Percentiles rank a stretch among this genome's conserved stretches.
phyloP scores from a whole-genome alignment of 2,888 invertebrate genomes.

The Drepana falcataria region DNA sequence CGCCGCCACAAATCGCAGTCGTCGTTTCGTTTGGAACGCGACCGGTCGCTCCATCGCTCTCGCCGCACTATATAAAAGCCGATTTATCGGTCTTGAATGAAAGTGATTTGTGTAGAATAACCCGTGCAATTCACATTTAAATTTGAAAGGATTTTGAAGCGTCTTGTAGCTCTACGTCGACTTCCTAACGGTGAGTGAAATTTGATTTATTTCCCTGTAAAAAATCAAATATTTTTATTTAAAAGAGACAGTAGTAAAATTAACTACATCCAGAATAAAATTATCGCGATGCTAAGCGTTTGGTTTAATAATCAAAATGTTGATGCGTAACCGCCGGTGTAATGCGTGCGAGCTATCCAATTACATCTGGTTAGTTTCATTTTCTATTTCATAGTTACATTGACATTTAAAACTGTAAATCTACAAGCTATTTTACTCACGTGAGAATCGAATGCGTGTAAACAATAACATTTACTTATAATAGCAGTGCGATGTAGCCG shows the following conservation, averaged over 20 bases:
- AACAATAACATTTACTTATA: slow-evolving; percentile 8
- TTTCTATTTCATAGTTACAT: slow-evolving; percentile 31
- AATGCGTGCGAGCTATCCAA: slow-evolving; percentile 30
- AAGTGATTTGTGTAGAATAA: slow-evolving; percentile 50
- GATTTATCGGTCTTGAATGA: slow-evolving; percentile 20
- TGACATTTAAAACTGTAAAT: slow-evolving; percentile 39
- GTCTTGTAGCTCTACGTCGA: slow-evolving; percentile 37
- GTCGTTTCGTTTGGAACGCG: slow-evolving; percentile 54
- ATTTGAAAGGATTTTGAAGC: slow-evolving; percentile 46
- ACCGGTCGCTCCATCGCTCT: slow-evolving; percentile 38
- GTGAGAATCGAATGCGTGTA: slow-evolving; percentile 26
- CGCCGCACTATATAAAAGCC: slow-evolving; percentile 21
- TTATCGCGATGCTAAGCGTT: no score
- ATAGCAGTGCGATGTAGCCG: neutral
- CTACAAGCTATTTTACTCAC: slow-evolving; percentile 20
- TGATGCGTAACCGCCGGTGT: slow-evolving; percentile 3
- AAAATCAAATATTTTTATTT: no score
- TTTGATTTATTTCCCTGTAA: slow-evolving; percentile 4
- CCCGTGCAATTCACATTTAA: slow-evolving; percentile 32
- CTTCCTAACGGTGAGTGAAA: slow-evolving; percentile 55
- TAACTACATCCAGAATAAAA: no score
- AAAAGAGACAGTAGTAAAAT: no score
- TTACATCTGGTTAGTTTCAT: slow-evolving; percentile 30
- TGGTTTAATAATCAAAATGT: no score
- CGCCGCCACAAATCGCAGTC: slow-evolving; percentile 44